These are phyloP conservation scores for Drosophila mercatorum DNA, from an alignment of 2,888 invertebrate species.

Conservation along the genomic window DNA sequence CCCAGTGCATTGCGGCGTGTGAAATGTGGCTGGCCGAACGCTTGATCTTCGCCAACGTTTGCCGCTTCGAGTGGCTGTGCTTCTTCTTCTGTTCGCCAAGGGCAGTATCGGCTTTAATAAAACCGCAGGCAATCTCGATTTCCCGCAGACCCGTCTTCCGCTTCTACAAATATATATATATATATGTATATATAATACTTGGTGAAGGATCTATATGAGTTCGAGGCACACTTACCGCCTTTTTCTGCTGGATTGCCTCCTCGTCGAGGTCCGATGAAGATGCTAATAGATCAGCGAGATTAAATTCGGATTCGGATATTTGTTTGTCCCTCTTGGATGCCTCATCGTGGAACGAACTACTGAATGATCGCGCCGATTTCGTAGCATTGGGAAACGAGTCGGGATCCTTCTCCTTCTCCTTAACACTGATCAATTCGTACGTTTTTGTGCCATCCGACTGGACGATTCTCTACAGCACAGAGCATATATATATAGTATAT, in stretches of 20 bases:
- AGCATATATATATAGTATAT: too few species aligned
- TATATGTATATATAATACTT: neutral
- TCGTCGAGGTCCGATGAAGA: constrained; percentile 37
- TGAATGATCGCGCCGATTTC: neutral
- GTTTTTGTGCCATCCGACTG: constrained; percentile 18
- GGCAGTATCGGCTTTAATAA: neutral
- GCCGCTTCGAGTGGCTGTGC: neutral
- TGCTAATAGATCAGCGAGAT: constrained; percentile 37
- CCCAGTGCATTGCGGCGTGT: too few species aligned
- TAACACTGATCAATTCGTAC: constrained; percentile 24
- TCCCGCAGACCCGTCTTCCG: constrained; percentile 61
- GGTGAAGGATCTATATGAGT: neutral
- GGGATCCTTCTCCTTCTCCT: neutral
- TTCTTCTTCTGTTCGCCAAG: neutral
- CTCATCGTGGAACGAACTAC: neutral
- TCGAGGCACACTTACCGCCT: constrained; percentile 23
- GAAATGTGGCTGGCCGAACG: too few species aligned
- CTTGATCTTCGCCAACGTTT: neutral
- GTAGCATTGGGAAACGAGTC: neutral
- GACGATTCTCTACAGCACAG: constrained; percentile 5
- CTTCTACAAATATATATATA: constrained; percentile 26
- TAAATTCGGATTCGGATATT: constrained; percentile 8
- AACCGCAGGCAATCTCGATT: constrained; percentile 36
- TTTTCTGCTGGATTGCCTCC: constrained; percentile 16
- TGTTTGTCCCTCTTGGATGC: too few species aligned